These are phyloP conservation scores for Catharus bicknelli DNA, from an alignment of 2,113 vertebrate genomes.

Conservation along the genomic window DNA sequence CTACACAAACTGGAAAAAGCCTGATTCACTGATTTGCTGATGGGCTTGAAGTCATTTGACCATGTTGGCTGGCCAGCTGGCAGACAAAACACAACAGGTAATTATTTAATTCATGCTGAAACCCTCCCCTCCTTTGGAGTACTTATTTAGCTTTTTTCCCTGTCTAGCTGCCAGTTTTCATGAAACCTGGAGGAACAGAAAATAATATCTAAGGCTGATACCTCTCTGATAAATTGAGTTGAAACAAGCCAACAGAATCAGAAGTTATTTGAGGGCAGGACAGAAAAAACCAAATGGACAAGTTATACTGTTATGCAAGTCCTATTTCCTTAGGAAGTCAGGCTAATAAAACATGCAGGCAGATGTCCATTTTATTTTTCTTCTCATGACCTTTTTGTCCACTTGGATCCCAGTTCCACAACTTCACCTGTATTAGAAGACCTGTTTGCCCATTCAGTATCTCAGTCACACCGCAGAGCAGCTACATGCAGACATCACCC, in stretches of 20 bases:
- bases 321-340: conserved; percentile 26
- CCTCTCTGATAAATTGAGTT: not conserved
- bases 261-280: conserved; percentile 26
- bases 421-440: not conserved
- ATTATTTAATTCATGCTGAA: conserved; percentile 42
- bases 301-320: not conserved
- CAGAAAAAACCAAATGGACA: conserved; percentile 1
- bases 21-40: conserved; percentile 10
- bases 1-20: not conserved
- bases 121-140: not conserved
- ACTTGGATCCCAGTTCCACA: not conserved
- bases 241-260: conserved; percentile 5
- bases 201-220: conserved; percentile 6
- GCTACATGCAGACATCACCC: not conserved
- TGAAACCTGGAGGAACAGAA: not conserved
- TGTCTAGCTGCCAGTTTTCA: conserved; percentile 34
- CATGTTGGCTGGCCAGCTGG: conserved; percentile 32
- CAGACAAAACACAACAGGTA: conserved; percentile 40
- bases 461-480: not conserved
- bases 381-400: conserved; percentile 37
- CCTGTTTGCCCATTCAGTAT: not conserved
- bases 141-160: conserved; percentile 6
- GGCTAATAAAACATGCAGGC: conserved; percentile 29
- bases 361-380: conserved; percentile 11
- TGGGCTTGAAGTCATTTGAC: conserved; percentile 1